phyloP scores from a whole-genome alignment of 2,797 vertebrate species.

The Sternotherus odoratus region DNA sequence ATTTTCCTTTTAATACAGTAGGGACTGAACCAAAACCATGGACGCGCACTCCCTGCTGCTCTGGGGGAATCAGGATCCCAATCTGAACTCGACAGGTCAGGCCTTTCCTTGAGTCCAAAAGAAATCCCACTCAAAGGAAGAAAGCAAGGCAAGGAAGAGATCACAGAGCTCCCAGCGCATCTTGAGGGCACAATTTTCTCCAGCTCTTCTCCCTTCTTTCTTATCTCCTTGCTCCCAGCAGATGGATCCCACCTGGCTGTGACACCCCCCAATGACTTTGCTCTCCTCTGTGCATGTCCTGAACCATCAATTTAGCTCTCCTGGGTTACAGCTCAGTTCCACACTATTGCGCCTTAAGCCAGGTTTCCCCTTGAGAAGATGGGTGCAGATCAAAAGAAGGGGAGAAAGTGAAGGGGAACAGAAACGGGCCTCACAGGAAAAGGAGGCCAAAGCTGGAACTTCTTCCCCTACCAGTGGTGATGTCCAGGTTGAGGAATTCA shows the following conservation, averaged over 20 bases:
- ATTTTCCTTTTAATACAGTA: background rate
- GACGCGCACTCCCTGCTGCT: background rate
- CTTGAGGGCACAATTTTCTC: background rate
- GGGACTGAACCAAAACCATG: background rate
- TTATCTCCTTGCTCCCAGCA: background rate
- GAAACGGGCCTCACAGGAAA: background rate
- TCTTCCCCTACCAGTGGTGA: background rate
- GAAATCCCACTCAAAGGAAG: background rate
- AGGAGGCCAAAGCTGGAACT: background rate
- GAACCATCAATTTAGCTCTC: slow-evolving; percentile 38
- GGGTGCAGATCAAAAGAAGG: background rate
- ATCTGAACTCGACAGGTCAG: background rate
- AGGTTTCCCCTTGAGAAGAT: background rate
- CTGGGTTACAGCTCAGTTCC: background rate
- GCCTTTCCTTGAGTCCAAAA: background rate
- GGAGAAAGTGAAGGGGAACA: background rate
- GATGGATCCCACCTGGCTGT: background rate
- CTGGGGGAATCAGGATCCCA: background rate
- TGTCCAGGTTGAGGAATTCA: background rate
- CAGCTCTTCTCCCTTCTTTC: background rate
- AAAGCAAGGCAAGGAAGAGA: background rate
- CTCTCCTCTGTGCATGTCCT: background rate
- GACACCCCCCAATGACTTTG: background rate
- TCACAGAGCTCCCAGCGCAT: background rate
- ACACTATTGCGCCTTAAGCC: background rate